These are phyloP conservation scores for Gila orcuttii DNA, from an alignment of 2,113 vertebrate species.

Conservation along the genomic window DNA sequence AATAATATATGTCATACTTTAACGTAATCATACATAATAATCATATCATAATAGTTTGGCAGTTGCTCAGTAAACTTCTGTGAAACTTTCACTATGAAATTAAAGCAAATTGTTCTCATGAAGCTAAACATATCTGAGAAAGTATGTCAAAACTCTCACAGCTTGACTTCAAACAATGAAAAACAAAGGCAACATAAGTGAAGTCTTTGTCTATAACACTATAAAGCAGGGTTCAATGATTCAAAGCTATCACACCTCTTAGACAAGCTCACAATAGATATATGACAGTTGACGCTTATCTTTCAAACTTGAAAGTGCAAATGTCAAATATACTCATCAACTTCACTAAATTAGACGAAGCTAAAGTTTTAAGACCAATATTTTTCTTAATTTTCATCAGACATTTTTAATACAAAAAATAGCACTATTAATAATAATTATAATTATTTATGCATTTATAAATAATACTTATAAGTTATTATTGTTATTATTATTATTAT, in stretches of 20 bases:
- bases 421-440: not conserved
- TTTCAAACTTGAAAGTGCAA: conserved; percentile 2
- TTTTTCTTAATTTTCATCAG: not conserved
- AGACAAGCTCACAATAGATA: conserved; percentile 23
- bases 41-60: conserved; percentile 5
- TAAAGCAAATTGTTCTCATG: conserved; percentile 41
- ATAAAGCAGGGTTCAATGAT: not conserved
- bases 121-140: conserved; percentile 28
- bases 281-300: not conserved
- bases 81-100: conserved; percentile 13
- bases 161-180: conserved; percentile 26
- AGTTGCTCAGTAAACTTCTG: conserved; percentile 14
- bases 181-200: conserved; percentile 16
- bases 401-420: not conserved
- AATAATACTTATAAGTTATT: not conserved
- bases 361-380: not conserved
- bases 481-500: not conserved
- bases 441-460: not conserved
- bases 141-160: conserved; percentile 11
- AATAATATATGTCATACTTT: not conserved
- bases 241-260: not conserved
- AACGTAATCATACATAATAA: not conserved
- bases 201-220: not conserved
- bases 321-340: not conserved
- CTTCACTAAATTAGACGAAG: conserved; percentile 5